A percentile compares a stretch with the other conserved stretches of the same genome.
Conservation (phyloP, 2,113 vertebrate genomes). For the Hucho hucho region DNA sequence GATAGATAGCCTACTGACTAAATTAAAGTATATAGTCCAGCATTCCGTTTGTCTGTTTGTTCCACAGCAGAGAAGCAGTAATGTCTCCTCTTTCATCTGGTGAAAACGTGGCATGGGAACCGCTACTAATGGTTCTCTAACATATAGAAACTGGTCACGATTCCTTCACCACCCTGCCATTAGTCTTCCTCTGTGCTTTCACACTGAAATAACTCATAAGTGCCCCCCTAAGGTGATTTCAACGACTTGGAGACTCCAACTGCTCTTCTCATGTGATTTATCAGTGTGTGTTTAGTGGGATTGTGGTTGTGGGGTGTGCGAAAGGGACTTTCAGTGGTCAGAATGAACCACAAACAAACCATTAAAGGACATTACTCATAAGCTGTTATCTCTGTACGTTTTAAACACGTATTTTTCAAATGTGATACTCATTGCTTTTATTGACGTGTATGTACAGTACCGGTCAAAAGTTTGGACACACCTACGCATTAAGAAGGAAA, state of each 20-base stretch:
- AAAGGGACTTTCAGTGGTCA: slow-evolving; percentile 42
- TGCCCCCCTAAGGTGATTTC: slow-evolving; percentile 20
- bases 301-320: slow-evolving; percentile 42
- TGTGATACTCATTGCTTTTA: neutral
- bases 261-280: slow-evolving; percentile 34
- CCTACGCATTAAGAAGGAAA: too few species aligned
- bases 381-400: neutral
- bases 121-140: neutral
- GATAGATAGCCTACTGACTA: slow-evolving; percentile 13
- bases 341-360: neutral
- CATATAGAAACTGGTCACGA: slow-evolving; percentile 14
- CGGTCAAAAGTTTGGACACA: too few species aligned
- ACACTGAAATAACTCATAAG: slow-evolving; percentile 54
- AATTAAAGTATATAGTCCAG: slow-evolving; percentile 9
- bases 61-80: too few species aligned
- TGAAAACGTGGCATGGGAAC: slow-evolving; percentile 12
- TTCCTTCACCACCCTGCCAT: slow-evolving; percentile 12
- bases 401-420: neutral
- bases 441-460: neutral
- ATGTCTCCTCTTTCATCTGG: neutral
- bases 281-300: slow-evolving; percentile 57
- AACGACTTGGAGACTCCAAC: slow-evolving; percentile 17
- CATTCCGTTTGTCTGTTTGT: neutral
- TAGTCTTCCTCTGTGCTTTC: slow-evolving; percentile 43
- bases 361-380: neutral